Conservation (phyloP, 2,888 invertebrate species). For the Ormyrus rosae region DNA sequence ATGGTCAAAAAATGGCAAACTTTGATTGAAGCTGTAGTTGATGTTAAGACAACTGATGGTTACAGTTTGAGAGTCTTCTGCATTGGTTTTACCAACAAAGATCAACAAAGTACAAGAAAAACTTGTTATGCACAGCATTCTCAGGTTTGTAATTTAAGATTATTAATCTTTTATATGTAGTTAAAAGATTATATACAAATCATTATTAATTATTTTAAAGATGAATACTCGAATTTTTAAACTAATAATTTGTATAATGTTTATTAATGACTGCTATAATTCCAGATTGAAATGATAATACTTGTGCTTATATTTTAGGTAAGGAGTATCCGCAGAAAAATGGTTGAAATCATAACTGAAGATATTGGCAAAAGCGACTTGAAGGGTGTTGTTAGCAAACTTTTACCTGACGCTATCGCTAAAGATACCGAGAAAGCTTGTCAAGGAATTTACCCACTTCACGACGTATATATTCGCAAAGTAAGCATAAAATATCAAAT, state of each 20-base stretch:
- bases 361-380: constrained; percentile 94
- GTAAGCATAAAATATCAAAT: constrained; percentile 74
- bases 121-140: constrained; percentile 99
- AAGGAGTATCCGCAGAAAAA: constrained; percentile 95
- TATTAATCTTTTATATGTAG: neutral
- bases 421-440: constrained; percentile 99
- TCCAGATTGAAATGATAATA: neutral
- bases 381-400: constrained; percentile 96
- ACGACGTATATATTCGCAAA: constrained; percentile 99
- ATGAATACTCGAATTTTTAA: no score
- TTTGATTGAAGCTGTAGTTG: constrained; percentile 96
- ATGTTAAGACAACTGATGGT: constrained; percentile 98
- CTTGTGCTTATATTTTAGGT: constrained; percentile 76
- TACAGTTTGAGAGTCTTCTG: constrained; percentile 97
- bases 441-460: constrained; percentile 97
- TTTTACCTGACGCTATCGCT: constrained; percentile 98
- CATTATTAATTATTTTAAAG: neutral
- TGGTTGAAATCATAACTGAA: constrained; percentile 96
- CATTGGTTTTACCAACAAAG: constrained; percentile 99
- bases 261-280: no score
- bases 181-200: constrained; percentile 7
- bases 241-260: no score
- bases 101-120: constrained; percentile 94
- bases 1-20: constrained; percentile 99
- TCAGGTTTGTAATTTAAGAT: constrained; percentile 81